Evolutionary conservation across 2,797 vertebrate species (phyloP).

Genomic region (Silurus lanzhouensis): DNA sequence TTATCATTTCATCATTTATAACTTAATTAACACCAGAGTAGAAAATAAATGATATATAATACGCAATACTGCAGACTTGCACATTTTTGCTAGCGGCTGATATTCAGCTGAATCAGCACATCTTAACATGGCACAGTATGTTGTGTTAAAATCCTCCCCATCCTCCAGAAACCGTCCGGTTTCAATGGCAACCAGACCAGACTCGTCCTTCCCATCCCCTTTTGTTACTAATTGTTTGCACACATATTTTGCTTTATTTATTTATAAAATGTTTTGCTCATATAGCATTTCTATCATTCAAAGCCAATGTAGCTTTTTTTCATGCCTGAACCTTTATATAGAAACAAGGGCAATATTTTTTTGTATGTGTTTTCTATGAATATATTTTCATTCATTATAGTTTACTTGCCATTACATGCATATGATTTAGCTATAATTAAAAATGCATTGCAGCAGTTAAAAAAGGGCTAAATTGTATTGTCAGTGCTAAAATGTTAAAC

Average conservation of each 20-base stretch:
- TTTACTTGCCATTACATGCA: constrained; percentile 17
- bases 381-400: constrained; percentile 31
- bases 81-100: constrained; percentile 1
- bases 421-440: constrained; percentile 9
- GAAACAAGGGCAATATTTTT: background rate
- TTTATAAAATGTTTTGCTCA: background rate
- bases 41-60: background rate
- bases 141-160: constrained; percentile 3
- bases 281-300: constrained; percentile 31
- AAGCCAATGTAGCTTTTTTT: constrained; percentile 10
- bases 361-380: constrained; percentile 18
- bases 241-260: constrained; percentile 15
- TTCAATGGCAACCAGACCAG: constrained; percentile 46
- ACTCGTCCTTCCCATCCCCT: background rate
- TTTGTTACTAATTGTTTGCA: constrained; percentile 34
- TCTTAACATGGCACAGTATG: background rate
- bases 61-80: constrained; percentile 14
- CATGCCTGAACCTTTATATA: background rate
- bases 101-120: constrained; percentile 47
- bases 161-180: constrained; percentile 42
- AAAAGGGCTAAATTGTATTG: background rate
- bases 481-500: background rate
- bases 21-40: background rate
- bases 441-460: constrained; percentile 8
- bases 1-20: constrained; percentile 1